Base-by-base conservation (phyloP, 2,888 invertebrate genomes). In the Heteropelma amictum region DNA sequence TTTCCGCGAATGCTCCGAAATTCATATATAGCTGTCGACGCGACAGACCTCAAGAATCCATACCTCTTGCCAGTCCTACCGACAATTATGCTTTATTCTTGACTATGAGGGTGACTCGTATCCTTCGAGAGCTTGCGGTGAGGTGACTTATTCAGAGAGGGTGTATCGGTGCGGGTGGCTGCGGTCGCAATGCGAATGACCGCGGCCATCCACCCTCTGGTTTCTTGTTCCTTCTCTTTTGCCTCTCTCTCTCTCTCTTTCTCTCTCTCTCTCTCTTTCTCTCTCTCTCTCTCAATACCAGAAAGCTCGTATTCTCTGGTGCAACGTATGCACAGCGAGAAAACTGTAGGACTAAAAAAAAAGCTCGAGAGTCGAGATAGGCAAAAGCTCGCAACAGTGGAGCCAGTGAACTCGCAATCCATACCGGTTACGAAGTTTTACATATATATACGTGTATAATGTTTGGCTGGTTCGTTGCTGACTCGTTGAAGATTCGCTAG, bases 41-140 rank as follows among this genome's bases (percentile, higher is more conserved):
- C n/a, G n/a, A n/a, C n/a, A n/a, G n/a, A n/a, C n/a, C n/a, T n/a
- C n/a, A n/a, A n/a, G n/a, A n/a, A n/a, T n/a, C n/a, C n/a, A n/a
- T n/a, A n/a, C n/a, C n/a, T n/a, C n/a, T n/a, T n/a, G n/a, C 19
- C 21, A 4, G 21, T 21, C n/a, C 45, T 7, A 17, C 21, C 3
- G 0, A 45, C 10, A 10, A 17, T 7, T 23, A 49, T 49, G 21
- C n/a, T 26, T 49, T 49, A 3, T 26, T 1, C 23, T 19, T 17
- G 26, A 4, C 26, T n/a, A n/a, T 3, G 8, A 17, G 26, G 26
- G 53, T 14, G 28, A 33, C 33, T 7, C 28, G 33, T 28, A 63
- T 63, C 65, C 67, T 40, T 35, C n/a, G 61, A 30, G 53, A 51
- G 61, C 30, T 21, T 53, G 47, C 53, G 61, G 53, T 14, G 33